Percentiles rank a stretch among this genome's conserved stretches.
Evolutionary conservation across 1,140 invertebrate genomes (phyloP).

Genomic region (Drepana arcuata): DNA sequence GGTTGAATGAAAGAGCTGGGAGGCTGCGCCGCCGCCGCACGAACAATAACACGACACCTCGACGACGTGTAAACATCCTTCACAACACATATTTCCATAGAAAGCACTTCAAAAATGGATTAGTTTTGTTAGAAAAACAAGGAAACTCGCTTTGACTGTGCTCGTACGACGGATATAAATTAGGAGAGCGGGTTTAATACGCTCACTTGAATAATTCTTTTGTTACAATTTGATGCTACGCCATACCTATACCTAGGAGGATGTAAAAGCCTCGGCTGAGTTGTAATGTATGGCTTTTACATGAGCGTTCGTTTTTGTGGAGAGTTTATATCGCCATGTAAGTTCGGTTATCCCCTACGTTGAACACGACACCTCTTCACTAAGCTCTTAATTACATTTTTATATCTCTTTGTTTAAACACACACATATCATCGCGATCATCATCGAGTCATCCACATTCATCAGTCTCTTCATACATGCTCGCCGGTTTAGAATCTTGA

Average conservation of each 20-base stretch:
- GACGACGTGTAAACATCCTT: slow-evolving; percentile 26
- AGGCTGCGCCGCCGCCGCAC: slow-evolving; percentile 13
- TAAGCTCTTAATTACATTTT: too few relatives aligned
- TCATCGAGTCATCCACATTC: too few relatives aligned
- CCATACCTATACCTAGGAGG: slow-evolving; percentile 12
- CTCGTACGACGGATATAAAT: slow-evolving; percentile 27
- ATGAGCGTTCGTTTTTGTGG: slow-evolving; percentile 15
- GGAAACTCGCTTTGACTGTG: slow-evolving; percentile 17
- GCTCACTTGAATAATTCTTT: slow-evolving; percentile 34
- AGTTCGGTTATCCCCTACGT: slow-evolving; percentile 1
- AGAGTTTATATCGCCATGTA: slow-evolving; percentile 3
- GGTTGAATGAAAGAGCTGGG: slow-evolving; percentile 13
- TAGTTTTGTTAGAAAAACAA: slow-evolving; percentile 25
- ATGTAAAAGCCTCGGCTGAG: slow-evolving; percentile 20
- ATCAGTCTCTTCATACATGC: too few relatives aligned
- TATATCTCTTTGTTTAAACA: too few relatives aligned
- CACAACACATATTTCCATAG: slow-evolving; percentile 25
- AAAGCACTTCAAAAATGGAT: slow-evolving; percentile 34
- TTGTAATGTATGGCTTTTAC: slow-evolving; percentile 21
- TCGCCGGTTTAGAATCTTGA: too few relatives aligned
- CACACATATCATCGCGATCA: too few relatives aligned
- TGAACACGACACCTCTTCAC: neutral
- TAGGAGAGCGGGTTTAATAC: slow-evolving; percentile 29
- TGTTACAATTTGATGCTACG: slow-evolving; percentile 31
- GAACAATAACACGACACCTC: slow-evolving; percentile 22